phyloP scores from a whole-genome alignment of 2,113 vertebrate species.

The Coptodon rendalli region DNA sequence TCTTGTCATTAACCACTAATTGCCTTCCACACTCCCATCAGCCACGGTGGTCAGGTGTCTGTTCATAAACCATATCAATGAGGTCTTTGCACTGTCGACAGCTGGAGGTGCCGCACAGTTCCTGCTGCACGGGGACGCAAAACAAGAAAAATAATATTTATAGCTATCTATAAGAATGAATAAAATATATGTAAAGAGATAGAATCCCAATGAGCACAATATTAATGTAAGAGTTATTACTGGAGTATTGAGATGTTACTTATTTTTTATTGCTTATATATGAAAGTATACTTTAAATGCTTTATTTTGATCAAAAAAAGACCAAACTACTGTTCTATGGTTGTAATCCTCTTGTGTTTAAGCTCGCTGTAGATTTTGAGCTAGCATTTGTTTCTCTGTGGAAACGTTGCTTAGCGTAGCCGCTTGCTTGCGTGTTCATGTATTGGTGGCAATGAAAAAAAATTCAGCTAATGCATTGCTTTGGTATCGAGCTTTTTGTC shows the following conservation, averaged over 20 bases:
- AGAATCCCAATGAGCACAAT: constrained; percentile 70
- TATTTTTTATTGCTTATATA: constrained; percentile 67
- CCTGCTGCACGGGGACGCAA: not conserved
- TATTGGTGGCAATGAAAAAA: constrained; percentile 44
- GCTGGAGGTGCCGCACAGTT: constrained; percentile 24
- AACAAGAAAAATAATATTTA: constrained; percentile 27
- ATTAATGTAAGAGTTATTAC: constrained; percentile 53
- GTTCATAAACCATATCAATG: constrained; percentile 18
- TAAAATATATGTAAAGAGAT: constrained; percentile 55
- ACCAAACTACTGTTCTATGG: constrained; percentile 70
- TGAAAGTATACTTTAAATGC: constrained; percentile 32
- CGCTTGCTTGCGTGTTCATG: constrained; percentile 39
- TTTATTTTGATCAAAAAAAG: constrained; percentile 60
- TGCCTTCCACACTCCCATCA: constrained; percentile 57
- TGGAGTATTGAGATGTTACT: constrained; percentile 63
- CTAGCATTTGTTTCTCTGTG: constrained; percentile 21
- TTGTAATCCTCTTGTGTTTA: constrained; percentile 51
- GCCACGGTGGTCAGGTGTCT: constrained; percentile 10
- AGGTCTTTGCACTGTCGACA: constrained; percentile 52
- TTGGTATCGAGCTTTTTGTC: not conserved
- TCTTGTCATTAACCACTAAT: constrained; percentile 41
- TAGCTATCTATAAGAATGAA: constrained; percentile 35
- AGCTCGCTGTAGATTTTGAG: constrained; percentile 42
- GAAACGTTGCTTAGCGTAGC: constrained; percentile 35
- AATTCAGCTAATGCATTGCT: constrained; percentile 1